These are phyloP conservation scores for Loripinus fragilis DNA, from an alignment of 2,888 invertebrate species.

Conservation along the genomic window DNA sequence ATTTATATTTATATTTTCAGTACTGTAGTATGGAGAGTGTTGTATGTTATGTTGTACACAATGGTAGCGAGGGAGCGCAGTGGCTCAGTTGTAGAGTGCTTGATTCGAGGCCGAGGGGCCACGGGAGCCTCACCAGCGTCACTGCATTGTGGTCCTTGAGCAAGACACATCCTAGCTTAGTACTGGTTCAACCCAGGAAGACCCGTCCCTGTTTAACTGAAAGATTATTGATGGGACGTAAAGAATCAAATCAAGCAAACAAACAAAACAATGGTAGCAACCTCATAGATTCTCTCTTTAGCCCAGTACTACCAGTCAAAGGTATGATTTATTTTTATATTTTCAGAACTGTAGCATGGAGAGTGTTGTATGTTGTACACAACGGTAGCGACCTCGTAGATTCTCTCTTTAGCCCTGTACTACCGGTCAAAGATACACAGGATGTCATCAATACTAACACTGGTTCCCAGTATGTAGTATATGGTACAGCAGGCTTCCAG, in stretches of 20 bases:
- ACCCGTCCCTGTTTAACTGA: too few relatives aligned
- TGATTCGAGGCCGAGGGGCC: too few relatives aligned
- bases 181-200: too few relatives aligned
- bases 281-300: constrained; percentile 37
- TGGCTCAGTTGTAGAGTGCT: too few relatives aligned
- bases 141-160: too few relatives aligned
- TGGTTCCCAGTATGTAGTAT: background rate
- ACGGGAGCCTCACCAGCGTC: too few relatives aligned
- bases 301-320: constrained; percentile 32
- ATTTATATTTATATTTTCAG: constrained; percentile 21
- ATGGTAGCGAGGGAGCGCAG: too few relatives aligned
- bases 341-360: constrained; percentile 38
- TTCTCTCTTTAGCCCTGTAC: constrained; percentile 41
- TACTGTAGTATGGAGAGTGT: constrained; percentile 34
- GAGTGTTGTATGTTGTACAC: constrained; percentile 44
- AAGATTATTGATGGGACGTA: too few relatives aligned
- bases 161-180: too few relatives aligned
- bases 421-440: constrained; percentile 27
- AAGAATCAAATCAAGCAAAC: too few relatives aligned
- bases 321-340: background rate
- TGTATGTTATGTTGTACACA: too few relatives aligned
- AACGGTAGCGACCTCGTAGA: constrained; percentile 41
- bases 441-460: constrained; percentile 14
- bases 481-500: background rate
- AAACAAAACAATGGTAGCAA: too few relatives aligned